Base-by-base conservation (phyloP, 2,113 vertebrate species). In the Siphamia tubifer region DNA sequence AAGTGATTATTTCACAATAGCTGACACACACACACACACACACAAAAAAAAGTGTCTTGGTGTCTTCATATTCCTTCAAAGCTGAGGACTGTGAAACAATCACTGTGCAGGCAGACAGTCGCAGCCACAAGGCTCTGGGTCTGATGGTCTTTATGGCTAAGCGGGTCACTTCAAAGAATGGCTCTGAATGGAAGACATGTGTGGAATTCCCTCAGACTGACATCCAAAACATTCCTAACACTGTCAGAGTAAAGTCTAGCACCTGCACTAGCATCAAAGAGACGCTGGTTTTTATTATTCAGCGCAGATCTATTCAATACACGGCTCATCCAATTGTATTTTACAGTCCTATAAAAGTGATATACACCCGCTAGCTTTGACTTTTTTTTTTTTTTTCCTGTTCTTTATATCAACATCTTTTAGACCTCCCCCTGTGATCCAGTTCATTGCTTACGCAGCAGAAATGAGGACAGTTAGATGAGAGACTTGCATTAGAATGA, bases 141-240 rank as follows among this genome's bases (percentile, higher is more conserved):
- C 57, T 15, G 58, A 39, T 16, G 6, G 27, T 64, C 36, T 77
- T 80, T 16, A 45, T 8, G 74, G 74, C 40, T 38, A 38, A 74
- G 68, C 19, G 8, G 68, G 44, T 48, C 57, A 42, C 72, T 81
- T 87, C 76, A 85, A 90, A 87, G 81, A 25, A 4, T 17, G 1
- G n/a, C 36, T 69, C 28, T 76, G 76, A 87, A 83, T 60, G 44
- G 38, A 60, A 88, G 83, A 72, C 68, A 82, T 38, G 44, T 45
- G 74, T 68, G 86, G 86, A 88, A 86, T 87, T 72, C 62, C 21
- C 70, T 80, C 72, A 44, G 45, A 48, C 40, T 42, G 57, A 76
- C 73, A 74, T 74, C 71, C 63, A 63, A 40, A 65, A 80, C 81
- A 84, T 87, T 83, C 79, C 68, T 48, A 8, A 66, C 70, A 1